A percentile compares a stretch with the other conserved stretches of the same genome.
Evolutionary conservation across 2,888 invertebrate species (phyloP).

Genomic region (Sarcophaga variegata): DNA sequence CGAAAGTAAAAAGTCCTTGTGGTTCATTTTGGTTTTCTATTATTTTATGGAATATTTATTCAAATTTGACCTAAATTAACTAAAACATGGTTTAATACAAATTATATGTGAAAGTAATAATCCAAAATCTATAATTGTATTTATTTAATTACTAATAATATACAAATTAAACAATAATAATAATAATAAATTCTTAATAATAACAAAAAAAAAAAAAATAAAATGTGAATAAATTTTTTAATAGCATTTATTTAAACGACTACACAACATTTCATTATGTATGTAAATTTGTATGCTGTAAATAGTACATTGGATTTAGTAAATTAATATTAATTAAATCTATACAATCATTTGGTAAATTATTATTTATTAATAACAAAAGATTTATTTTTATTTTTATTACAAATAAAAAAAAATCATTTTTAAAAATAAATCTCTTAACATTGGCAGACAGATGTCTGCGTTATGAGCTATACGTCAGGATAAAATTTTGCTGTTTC

Average conservation of each 20-base stretch:
- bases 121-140: background rate
- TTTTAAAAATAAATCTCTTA: no score
- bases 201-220: no score
- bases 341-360: slow-evolving; percentile 28
- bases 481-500: no score
- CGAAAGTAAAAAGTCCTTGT: no score
- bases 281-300: slow-evolving; percentile 40
- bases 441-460: no score
- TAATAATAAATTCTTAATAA: no score
- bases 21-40: no score
- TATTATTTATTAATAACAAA: slow-evolving; percentile 39
- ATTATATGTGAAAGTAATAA: background rate
- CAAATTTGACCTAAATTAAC: background rate
- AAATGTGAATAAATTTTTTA: no score
- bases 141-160: background rate
- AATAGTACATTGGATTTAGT: slow-evolving; percentile 49
- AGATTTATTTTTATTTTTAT: slow-evolving; percentile 12
- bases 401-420: no score
- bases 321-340: slow-evolving; percentile 56
- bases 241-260: no score
- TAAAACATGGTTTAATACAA: background rate
- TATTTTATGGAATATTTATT: no score
- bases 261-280: background rate
- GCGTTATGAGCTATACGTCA: background rate
- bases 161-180: no score